Evolutionary conservation across 1,140 invertebrate genomes (phyloP).

Genomic region (Druon quercuslanigerum): DNA sequence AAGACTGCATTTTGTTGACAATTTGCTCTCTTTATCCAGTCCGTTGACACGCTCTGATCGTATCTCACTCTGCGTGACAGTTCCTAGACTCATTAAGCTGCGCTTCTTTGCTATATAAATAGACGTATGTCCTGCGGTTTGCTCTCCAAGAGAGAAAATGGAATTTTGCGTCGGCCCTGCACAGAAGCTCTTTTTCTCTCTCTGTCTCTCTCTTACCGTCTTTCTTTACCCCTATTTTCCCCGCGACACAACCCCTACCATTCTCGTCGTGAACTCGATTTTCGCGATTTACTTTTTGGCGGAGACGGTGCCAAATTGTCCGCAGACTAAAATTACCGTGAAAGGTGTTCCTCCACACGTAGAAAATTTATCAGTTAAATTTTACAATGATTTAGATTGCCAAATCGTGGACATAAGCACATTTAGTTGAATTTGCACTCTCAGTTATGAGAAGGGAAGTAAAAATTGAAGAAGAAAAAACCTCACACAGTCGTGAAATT

Average conservation of each 20-base stretch:
- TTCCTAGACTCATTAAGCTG: slow-evolving; percentile 73
- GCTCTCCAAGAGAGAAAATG: slow-evolving; percentile 62
- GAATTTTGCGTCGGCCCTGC: slow-evolving; percentile 62
- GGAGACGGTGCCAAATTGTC: slow-evolving; percentile 72
- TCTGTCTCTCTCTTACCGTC: slow-evolving; percentile 38
- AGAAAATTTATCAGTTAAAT: too few relatives aligned
- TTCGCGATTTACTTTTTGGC: slow-evolving; percentile 62
- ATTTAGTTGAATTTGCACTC: too few relatives aligned
- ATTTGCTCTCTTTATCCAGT: slow-evolving; percentile 29
- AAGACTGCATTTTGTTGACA: slow-evolving; percentile 1
- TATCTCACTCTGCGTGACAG: slow-evolving; percentile 68
- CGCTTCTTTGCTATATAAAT: slow-evolving; percentile 73
- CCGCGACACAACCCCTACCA: slow-evolving; percentile 33
- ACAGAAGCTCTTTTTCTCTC: too few relatives aligned
- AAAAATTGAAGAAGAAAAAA: too few relatives aligned
- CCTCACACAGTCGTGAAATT: too few relatives aligned
- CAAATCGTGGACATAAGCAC: too few relatives aligned
- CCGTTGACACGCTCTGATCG: slow-evolving; percentile 51
- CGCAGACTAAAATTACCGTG: slow-evolving; percentile 70
- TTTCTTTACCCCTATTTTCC: slow-evolving; percentile 32
- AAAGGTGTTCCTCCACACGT: slow-evolving; percentile 57
- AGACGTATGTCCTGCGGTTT: slow-evolving; percentile 61
- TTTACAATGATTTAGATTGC: too few relatives aligned
- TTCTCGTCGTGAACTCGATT: slow-evolving; percentile 47
- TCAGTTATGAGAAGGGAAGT: too few relatives aligned